phyloP scores from a whole-genome alignment of 2,797 vertebrate genomes.

The Antrozous pallidus region DNA sequence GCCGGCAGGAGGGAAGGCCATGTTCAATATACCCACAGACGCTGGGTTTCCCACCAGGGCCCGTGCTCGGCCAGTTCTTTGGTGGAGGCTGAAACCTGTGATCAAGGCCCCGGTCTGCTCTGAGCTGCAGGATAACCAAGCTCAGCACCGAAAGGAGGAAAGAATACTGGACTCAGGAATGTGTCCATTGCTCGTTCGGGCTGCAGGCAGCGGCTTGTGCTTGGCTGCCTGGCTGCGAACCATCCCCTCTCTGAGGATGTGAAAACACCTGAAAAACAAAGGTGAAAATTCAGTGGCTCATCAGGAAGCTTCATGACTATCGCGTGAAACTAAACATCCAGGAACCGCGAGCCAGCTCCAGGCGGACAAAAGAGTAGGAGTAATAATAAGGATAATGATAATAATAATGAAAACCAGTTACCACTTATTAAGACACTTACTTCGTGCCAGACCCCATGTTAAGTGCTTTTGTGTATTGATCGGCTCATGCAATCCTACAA shows the following conservation, averaged over 20 bases:
- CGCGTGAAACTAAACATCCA: neutral
- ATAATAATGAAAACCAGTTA: constrained; percentile 66
- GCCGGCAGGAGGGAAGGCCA: neutral
- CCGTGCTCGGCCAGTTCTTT: neutral
- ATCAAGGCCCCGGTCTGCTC: neutral
- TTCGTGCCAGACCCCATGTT: constrained; percentile 56
- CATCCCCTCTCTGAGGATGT: neutral
- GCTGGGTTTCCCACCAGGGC: constrained; percentile 30
- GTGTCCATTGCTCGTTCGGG: neutral
- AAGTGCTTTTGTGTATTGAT: constrained; percentile 72
- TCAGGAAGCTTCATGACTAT: neutral
- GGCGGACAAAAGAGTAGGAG: constrained; percentile 15
- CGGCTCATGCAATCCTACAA: neutral
- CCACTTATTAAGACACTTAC: constrained; percentile 66
- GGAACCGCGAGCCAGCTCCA: neutral
- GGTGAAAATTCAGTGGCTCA: neutral
- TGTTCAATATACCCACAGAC: constrained; percentile 8
- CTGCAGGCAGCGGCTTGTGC: neutral
- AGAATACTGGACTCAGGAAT: neutral
- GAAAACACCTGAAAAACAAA: constrained; percentile 32
- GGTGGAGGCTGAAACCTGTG: constrained; percentile 5
- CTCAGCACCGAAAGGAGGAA: neutral
- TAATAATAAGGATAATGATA: constrained; percentile 54
- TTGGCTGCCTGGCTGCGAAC: neutral
- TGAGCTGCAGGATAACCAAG: neutral